Conservation (phyloP, 1,140 invertebrate species). For the Bombus difficillimus region DNA sequence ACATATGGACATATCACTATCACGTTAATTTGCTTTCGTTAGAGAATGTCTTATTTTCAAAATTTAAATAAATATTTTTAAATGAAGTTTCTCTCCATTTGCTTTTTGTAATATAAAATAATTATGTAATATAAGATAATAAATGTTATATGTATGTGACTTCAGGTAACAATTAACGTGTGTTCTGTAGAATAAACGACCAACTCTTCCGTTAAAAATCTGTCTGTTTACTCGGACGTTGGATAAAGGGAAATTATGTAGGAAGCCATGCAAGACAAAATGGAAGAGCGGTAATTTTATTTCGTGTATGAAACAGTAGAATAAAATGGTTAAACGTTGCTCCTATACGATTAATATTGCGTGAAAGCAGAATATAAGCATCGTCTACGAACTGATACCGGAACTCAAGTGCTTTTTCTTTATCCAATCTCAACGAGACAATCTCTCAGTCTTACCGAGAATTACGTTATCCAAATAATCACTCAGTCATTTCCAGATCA, state of each 20-base stretch:
- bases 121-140: too few relatives aligned
- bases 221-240: neutral
- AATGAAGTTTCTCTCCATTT: neutral
- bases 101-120: too few relatives aligned
- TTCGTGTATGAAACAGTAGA: slow-evolving; percentile 15
- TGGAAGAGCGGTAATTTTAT: slow-evolving; percentile 8
- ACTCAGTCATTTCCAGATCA: neutral
- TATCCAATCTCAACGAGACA: slow-evolving; percentile 22
- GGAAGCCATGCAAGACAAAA: neutral
- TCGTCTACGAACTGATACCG: neutral
- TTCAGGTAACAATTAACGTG: neutral
- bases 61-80: neutral
- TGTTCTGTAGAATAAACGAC: neutral
- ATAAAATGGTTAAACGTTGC: slow-evolving; percentile 21
- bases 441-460: neutral
- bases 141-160: too few relatives aligned
- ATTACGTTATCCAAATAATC: slow-evolving; percentile 12
- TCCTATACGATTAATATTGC: slow-evolving; percentile 35
- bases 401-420: slow-evolving; percentile 1
- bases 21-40: neutral
- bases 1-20: neutral
- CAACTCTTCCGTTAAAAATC: neutral
- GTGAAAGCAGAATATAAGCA: slow-evolving; percentile 5
- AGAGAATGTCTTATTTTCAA: neutral
- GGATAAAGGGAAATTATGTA: neutral